Evolutionary conservation across 2,113 vertebrate genomes (phyloP), one percentile per base, ranked within the genome.

Genomic region (Petromus typicus): DNA sequence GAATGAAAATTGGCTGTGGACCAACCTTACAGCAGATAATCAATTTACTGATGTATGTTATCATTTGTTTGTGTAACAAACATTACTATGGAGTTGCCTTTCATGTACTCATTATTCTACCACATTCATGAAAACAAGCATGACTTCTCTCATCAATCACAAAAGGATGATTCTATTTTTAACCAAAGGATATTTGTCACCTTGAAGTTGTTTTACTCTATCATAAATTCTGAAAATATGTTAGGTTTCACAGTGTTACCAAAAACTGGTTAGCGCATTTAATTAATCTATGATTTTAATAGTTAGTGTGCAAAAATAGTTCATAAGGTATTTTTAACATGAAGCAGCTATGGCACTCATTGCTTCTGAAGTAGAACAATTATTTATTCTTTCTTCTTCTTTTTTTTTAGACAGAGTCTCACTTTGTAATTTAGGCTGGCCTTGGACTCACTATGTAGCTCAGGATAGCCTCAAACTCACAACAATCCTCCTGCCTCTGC

Each of bases 241-340:
- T 89, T 96, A 37, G 22, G 57, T 84, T 94, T 95, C 56, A 90
- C 88, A 84, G 34, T 87, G 48, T 34, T 67, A 90, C 90, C 61
- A 64, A 78, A 67, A 91, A 75, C 63, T 90, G 67, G 66, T 59
- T 96, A 95, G 64, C 81, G 84, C 80, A 66, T 96, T 95, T 95
- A 97, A 97, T 97, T 88, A 97, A 95, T 71, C 86, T 37, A 48
- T 69, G 57, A 67, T 82, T 63, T 94, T 93, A 81, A 73, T 57
- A 64, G 51, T 30, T 57, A 64, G 51, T 30, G 45, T 73, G n/a
- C 43, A 86, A 90, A 95, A 88, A 89, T 61, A 45, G 14, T 86
- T 18, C 61, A 75, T 54, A 63, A 61, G 85, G 7, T 76, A 88
- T 88, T 94, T 96, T 94, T 56, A 81, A 86, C 30, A 32, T 57